Conservation (phyloP, 2,888 invertebrate genomes). For the Meta bourneti region DNA sequence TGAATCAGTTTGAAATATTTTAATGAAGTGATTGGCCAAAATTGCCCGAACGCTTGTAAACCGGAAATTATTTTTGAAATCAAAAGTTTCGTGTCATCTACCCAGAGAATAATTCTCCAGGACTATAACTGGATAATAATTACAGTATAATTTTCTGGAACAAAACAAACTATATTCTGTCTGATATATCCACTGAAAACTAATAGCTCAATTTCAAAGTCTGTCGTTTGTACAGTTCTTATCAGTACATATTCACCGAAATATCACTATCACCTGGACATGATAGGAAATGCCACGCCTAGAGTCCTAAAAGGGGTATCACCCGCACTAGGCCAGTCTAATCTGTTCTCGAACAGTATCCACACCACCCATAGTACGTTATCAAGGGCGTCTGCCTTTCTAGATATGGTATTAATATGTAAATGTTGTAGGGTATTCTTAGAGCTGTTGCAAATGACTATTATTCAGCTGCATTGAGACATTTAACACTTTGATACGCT, state of each 20-base stretch:
- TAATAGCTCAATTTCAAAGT: no score
- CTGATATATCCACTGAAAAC: no score
- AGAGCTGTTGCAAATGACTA: conserved; percentile 7
- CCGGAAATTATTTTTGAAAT: no score
- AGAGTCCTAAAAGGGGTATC: neutral
- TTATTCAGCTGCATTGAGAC: neutral
- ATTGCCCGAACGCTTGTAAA: no score
- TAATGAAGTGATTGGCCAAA: no score
- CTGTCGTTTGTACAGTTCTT: no score
- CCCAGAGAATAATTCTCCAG: no score
- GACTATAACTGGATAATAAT: no score
- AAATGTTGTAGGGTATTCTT: conserved; percentile 22
- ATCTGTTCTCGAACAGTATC: neutral
- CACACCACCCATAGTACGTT: conserved; percentile 8
- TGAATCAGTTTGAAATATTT: no score
- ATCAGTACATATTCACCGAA: neutral
- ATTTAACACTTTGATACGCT: neutral
- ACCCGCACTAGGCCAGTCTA: neutral
- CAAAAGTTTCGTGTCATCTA: no score
- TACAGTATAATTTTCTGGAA: no score
- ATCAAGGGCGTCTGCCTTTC: conserved; percentile 39
- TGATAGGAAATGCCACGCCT: neutral
- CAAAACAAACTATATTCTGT: no score
- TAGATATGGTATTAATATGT: neutral
- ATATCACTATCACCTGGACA: neutral